A percentile compares a stretch with the other conserved stretches of the same genome.
phyloP scores from a whole-genome alignment of 2,113 vertebrate genomes.

The Excalfactoria chinensis region DNA sequence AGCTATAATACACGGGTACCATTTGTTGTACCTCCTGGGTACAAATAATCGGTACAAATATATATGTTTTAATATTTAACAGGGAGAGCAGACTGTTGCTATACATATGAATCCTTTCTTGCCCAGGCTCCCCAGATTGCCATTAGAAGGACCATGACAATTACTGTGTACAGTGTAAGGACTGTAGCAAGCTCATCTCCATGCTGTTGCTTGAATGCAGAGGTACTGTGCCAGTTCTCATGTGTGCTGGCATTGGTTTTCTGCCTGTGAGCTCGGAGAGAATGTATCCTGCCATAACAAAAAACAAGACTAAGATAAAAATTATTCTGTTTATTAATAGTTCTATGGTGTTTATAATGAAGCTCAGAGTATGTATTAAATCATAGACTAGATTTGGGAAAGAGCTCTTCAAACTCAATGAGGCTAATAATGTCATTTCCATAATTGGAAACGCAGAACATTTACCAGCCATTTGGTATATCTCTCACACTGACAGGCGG shows the following conservation, averaged over 20 bases:
- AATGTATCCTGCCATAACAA: conserved; percentile 74
- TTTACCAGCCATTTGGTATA: conserved; percentile 50
- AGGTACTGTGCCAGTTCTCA: conserved; percentile 53
- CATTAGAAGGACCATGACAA: conserved; percentile 69
- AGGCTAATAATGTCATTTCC: conserved; percentile 21
- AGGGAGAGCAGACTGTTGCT: not conserved
- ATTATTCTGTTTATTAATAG: not conserved
- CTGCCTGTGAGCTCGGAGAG: conserved; percentile 73
- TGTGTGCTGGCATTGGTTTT: conserved; percentile 29
- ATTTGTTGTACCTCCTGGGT: not conserved
- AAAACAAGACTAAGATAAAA: conserved; percentile 31
- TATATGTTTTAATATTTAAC: not conserved
- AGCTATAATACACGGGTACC: not conserved
- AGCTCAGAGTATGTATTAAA: not conserved
- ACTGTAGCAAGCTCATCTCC: conserved; percentile 57
- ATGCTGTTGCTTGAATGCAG: conserved; percentile 23
- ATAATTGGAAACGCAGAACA: conserved; percentile 54
- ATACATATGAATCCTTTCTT: conserved; percentile 48
- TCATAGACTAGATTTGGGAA: conserved; percentile 40
- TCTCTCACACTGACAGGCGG: conserved; percentile 46
- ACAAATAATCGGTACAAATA: not conserved
- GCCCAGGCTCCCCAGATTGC: conserved; percentile 75
- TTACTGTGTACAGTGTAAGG: conserved; percentile 60
- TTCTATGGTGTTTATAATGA: not conserved
- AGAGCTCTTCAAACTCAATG: conserved; percentile 19